These are phyloP conservation scores for Podabrus alpinus DNA, from an alignment of 2,888 invertebrate genomes.

Conservation along the genomic window DNA sequence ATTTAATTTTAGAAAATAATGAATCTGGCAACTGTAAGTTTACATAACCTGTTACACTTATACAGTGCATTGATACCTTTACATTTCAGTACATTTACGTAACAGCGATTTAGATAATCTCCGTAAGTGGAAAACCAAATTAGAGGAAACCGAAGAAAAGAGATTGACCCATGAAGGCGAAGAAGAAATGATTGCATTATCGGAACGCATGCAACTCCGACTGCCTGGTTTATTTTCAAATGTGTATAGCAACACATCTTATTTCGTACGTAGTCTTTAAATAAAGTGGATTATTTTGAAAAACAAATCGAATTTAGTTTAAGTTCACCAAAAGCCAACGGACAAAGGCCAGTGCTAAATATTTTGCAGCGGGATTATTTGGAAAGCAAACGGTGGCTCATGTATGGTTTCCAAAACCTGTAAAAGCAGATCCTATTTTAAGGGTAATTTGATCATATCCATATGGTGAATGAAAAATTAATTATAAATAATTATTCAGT, in stretches of 20 bases:
- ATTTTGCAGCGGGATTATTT: conserved; percentile 77
- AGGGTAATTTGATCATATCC: conserved; percentile 42
- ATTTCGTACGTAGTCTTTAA: neutral
- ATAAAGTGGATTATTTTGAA: conserved; percentile 1
- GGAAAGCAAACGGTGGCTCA: conserved; percentile 64
- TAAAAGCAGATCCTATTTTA: conserved; percentile 56
- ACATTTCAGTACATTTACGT: conserved; percentile 4
- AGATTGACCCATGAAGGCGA: conserved; percentile 73
- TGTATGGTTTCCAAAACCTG: conserved; percentile 68
- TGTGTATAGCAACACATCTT: conserved; percentile 55
- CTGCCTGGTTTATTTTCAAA: conserved; percentile 68
- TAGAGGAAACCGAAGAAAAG: conserved; percentile 50
- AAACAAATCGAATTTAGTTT: conserved; percentile 61
- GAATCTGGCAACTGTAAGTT: conserved; percentile 42
- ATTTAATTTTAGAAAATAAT: conserved; percentile 61
- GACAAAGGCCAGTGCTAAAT: conserved; percentile 73
- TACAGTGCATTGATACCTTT: neutral
- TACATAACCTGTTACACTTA: neutral
- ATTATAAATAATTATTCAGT: conserved; percentile 40
- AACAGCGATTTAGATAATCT: conserved; percentile 17
- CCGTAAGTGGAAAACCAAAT: conserved; percentile 38
- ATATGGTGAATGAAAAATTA: neutral
- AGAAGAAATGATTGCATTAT: conserved; percentile 73
- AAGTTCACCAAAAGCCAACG: conserved; percentile 78
- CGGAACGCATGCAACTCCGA: conserved; percentile 72